Conservation (phyloP, 2,888 invertebrate species). For the Gasteruption jaculator region DNA sequence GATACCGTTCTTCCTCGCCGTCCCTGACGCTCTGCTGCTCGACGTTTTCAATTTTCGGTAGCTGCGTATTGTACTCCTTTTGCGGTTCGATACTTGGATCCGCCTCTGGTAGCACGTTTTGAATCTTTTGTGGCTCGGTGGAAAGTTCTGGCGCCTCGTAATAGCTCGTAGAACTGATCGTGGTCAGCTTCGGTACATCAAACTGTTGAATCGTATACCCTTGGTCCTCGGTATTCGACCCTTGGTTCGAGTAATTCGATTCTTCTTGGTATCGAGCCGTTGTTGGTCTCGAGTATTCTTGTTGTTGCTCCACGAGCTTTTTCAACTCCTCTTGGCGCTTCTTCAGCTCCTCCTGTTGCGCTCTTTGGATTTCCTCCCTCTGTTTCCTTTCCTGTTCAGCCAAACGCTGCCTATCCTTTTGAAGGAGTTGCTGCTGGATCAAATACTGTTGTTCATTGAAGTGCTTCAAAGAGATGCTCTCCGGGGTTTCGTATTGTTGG, state of each 20-base stretch:
- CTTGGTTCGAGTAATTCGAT: constrained; percentile 15
- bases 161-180: no score
- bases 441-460: constrained; percentile 47
- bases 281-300: constrained; percentile 23
- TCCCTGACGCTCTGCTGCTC: constrained; percentile 14
- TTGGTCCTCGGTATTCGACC: constrained; percentile 21
- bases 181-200: no score
- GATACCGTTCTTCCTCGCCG: constrained; percentile 16
- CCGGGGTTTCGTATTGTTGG: constrained; percentile 46
- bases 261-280: constrained; percentile 9
- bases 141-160: no score
- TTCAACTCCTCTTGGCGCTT: constrained; percentile 36
- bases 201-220: no score
- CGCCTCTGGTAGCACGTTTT: no score
- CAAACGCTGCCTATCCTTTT: constrained; percentile 41
- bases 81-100: no score
- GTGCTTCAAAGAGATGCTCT: constrained; percentile 45
- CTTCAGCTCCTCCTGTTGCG: constrained; percentile 35
- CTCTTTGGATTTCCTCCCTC: constrained; percentile 34
- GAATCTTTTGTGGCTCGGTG: no score
- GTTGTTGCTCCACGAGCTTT: constrained; percentile 30
- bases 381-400: constrained; percentile 40
- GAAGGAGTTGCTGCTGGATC: constrained; percentile 42
- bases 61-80: no score
- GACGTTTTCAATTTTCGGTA: no score